Conservation (phyloP, 2,888 invertebrate species). For the Mactromeris polynyma region DNA sequence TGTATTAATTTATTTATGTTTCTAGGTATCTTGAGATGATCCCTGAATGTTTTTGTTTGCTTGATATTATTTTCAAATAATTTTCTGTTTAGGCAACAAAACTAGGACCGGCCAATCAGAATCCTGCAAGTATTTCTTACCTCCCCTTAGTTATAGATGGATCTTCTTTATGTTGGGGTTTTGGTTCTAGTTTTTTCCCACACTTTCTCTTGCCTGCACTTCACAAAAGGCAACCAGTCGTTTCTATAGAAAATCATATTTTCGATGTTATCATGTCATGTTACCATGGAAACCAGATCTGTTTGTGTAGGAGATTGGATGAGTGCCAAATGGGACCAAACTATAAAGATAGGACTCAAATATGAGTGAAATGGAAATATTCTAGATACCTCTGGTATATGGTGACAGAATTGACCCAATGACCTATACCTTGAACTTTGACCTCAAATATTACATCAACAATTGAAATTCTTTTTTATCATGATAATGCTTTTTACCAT, state of each 20-base stretch:
- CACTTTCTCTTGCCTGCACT: background rate
- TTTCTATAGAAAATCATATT: background rate
- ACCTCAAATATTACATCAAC: too few relatives aligned
- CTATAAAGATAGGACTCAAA: too few relatives aligned
- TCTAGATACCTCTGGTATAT: too few relatives aligned
- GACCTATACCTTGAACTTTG: too few relatives aligned
- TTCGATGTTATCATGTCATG: background rate
- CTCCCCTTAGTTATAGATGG: slow-evolving; percentile 8
- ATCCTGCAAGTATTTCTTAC: slow-evolving; percentile 66
- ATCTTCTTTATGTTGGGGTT: background rate
- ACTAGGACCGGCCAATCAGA: slow-evolving; percentile 43
- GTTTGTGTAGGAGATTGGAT: too few relatives aligned
- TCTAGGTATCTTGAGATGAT: background rate
- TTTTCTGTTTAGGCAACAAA: slow-evolving; percentile 53
- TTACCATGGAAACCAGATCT: too few relatives aligned
- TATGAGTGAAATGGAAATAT: too few relatives aligned
- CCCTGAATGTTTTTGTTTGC: background rate
- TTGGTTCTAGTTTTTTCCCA: background rate
- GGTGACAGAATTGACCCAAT: too few relatives aligned
- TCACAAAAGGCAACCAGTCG: background rate
- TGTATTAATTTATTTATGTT: background rate
- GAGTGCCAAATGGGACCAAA: too few relatives aligned
- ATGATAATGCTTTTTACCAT: too few relatives aligned
- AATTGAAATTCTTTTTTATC: too few relatives aligned
- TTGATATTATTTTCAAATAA: background rate